Conservation (phyloP, 2,888 invertebrate genomes). For the Horisme vitalbata region DNA sequence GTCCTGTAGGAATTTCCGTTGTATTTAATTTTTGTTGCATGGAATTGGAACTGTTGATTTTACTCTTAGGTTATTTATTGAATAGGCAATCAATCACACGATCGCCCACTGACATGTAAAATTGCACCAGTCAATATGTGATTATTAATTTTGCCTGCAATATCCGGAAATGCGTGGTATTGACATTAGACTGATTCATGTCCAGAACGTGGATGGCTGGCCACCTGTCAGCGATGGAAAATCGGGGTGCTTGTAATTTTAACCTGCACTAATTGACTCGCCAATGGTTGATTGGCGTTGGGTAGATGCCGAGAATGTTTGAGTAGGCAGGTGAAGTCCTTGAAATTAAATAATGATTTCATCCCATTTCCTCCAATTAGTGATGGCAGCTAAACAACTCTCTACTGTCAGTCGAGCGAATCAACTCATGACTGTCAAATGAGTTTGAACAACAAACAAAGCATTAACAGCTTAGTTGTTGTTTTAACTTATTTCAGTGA, state of each 20-base stretch:
- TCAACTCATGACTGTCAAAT: no score
- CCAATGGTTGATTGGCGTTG: constrained; percentile 6
- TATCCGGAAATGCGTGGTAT: not conserved
- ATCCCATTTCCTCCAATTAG: no score
- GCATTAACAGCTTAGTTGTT: no score
- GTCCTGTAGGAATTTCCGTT: no score
- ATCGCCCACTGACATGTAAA: not conserved
- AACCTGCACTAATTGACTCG: constrained; percentile 12
- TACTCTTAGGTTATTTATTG: no score
- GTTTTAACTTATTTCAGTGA: not conserved
- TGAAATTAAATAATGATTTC: no score
- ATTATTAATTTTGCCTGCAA: not conserved
- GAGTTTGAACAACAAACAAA: constrained; percentile 3
- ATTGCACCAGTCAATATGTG: not conserved
- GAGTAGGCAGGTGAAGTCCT: not conserved
- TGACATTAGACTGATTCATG: not conserved
- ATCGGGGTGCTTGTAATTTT: not conserved
- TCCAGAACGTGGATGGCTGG: not conserved
- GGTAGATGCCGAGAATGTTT: not conserved
- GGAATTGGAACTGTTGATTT: no score
- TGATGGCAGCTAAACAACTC: not conserved
- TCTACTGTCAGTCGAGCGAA: not conserved
- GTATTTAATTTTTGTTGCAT: no score
- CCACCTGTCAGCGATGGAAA: not conserved
- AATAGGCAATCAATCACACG: no score